phyloP scores from a whole-genome alignment of 2,797 vertebrate genomes.

The Peromyscus aztecus region DNA sequence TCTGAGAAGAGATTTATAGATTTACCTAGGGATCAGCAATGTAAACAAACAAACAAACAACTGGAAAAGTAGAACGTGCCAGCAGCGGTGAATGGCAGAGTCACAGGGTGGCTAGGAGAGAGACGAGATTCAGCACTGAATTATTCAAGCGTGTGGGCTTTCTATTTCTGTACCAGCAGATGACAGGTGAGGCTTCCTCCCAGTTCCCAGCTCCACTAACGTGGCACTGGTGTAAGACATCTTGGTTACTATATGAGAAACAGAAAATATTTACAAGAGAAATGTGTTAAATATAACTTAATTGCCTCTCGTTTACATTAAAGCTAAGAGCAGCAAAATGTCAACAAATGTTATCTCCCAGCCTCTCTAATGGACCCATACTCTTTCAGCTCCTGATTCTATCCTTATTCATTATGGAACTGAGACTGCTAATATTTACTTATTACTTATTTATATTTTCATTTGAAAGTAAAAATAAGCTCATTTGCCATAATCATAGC shows the following conservation, averaged over 20 bases:
- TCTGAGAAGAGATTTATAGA: constrained; percentile 86
- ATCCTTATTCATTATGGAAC: constrained; percentile 82
- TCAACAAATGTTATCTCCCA: constrained; percentile 89
- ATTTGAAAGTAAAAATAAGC: constrained; percentile 86
- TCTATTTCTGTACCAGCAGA: constrained; percentile 79
- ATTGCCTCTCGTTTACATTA: constrained; percentile 89
- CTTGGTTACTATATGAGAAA: constrained; percentile 86
- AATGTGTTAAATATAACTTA: constrained; percentile 88
- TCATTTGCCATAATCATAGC: constrained; percentile 84
- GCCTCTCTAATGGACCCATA: constrained; percentile 83
- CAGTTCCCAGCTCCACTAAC: constrained; percentile 7
- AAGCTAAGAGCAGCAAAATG: constrained; percentile 87
- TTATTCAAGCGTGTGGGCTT: constrained; percentile 84
- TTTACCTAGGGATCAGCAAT: constrained; percentile 85
- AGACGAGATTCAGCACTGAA: constrained; percentile 80
- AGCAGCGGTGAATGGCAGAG: constrained; percentile 48
- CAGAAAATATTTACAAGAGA: constrained; percentile 88
- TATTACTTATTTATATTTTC: constrained; percentile 86
- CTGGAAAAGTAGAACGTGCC: neutral
- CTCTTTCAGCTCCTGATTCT: constrained; percentile 83
- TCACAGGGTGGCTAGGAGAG: constrained; percentile 71
- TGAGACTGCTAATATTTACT: constrained; percentile 85
- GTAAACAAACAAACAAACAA: constrained; percentile 80
- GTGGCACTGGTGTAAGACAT: constrained; percentile 81
- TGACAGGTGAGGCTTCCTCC: constrained; percentile 81